A percentile compares a stretch with the other conserved stretches of the same genome.
Evolutionary conservation across 2,888 invertebrate genomes (phyloP).

Genomic region (Brachycybe producta): DNA sequence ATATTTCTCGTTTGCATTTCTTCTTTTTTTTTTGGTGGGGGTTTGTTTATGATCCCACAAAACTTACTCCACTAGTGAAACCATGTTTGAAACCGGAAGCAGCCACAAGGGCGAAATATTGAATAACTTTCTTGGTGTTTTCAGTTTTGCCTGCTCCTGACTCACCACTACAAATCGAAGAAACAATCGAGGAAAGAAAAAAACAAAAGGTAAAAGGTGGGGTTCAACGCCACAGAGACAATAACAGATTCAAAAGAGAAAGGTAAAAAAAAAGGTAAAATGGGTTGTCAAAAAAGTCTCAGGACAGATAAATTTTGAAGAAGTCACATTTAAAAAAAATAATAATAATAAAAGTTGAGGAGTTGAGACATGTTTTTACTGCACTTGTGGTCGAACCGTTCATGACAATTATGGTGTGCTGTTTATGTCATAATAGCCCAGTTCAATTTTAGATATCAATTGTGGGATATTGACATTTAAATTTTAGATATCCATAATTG

Average conservation of each 20-base stretch:
- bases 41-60: no score
- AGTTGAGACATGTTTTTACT: no score
- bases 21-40: no score
- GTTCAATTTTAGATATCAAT: no score
- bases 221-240: no score
- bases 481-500: no score
- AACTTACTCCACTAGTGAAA: constrained; percentile 26
- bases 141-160: constrained; percentile 48
- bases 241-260: background rate
- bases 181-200: no score
- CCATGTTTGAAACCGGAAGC: constrained; percentile 23
- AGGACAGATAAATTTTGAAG: background rate
- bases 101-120: constrained; percentile 33
- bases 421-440: no score
- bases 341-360: background rate
- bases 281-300: background rate
- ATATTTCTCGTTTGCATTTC: no score
- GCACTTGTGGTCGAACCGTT: no score
- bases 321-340: background rate
- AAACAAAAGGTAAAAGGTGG: constrained; percentile 7
- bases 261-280: background rate
- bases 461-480: no score
- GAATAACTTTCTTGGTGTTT: constrained; percentile 40
- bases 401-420: no score
- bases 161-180: constrained; percentile 39